These are phyloP conservation scores for Himalopsyche tibetana DNA, from an alignment of 2,888 invertebrate species.

Conservation along the genomic window DNA sequence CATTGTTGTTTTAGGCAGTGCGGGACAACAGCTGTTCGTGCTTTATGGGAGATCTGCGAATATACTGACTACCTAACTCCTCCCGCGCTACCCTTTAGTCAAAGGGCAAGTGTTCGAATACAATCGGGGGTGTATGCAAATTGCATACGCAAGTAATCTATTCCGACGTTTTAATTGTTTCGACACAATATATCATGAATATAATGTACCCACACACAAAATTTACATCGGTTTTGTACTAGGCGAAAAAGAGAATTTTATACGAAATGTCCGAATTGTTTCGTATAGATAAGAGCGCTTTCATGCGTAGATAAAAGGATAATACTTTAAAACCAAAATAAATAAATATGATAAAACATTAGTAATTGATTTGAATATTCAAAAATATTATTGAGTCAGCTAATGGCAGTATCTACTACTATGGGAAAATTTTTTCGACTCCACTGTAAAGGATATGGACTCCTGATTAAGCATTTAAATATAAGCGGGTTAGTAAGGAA, in stretches of 20 bases:
- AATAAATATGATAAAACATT: too few species aligned
- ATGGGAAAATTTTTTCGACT: too few species aligned
- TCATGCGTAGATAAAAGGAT: too few species aligned
- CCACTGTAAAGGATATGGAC: too few species aligned
- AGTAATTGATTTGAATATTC: too few species aligned
- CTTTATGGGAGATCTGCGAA: constrained; percentile 51
- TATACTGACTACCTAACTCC: constrained; percentile 1
- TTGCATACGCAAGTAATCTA: constrained; percentile 34
- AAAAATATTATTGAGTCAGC: too few species aligned
- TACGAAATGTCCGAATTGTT: background rate
- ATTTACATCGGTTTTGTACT: background rate
- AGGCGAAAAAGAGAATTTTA: background rate
- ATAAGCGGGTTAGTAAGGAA: too few species aligned
- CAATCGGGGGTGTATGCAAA: constrained; percentile 25
- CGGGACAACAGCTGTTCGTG: constrained; percentile 56
- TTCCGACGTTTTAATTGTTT: constrained; percentile 26
- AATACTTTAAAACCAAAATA: too few species aligned
- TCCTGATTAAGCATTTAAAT: too few species aligned
- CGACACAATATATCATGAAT: constrained; percentile 30
- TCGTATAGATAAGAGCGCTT: too few species aligned
- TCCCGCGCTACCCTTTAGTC: background rate
- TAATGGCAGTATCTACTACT: too few species aligned
- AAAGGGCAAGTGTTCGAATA: constrained; percentile 31
- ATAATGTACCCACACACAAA: background rate
- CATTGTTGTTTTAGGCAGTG: constrained; percentile 54